Evolutionary conservation across 2,113 vertebrate genomes (phyloP).

Genomic region (Lethenteron camtschaticum): DNA sequence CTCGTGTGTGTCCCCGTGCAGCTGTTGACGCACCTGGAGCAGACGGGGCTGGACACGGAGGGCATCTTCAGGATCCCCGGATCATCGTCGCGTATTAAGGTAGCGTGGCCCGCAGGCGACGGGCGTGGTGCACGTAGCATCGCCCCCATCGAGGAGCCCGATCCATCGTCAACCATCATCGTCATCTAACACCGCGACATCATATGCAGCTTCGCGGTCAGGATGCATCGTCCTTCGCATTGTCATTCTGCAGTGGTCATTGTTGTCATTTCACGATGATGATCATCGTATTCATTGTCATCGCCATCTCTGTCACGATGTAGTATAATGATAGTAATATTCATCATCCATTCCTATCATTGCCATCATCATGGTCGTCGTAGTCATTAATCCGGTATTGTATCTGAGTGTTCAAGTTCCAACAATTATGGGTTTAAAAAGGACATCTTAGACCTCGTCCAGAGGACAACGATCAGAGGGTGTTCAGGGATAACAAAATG

Average conservation of each 20-base stretch:
- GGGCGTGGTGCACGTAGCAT: background rate
- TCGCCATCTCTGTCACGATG: too few species aligned
- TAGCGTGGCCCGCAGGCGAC: slow-evolving; percentile 13
- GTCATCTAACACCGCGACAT: background rate
- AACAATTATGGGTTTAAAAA: too few species aligned
- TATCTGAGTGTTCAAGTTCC: too few species aligned
- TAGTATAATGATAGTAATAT: too few species aligned
- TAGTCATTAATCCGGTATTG: too few species aligned
- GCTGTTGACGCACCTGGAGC: slow-evolving; percentile 64
- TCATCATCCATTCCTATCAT: too few species aligned
- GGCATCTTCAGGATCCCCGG: slow-evolving; percentile 79
- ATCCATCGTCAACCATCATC: background rate
- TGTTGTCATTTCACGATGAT: too few species aligned
- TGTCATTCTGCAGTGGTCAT: background rate
- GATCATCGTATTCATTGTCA: too few species aligned
- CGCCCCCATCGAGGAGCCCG: background rate
- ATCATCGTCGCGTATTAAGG: slow-evolving; percentile 58
- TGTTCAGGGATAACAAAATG: too few species aligned
- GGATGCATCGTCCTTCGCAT: background rate
- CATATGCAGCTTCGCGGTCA: background rate
- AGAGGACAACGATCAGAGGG: too few species aligned
- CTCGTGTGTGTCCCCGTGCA: slow-evolving; percentile 14
- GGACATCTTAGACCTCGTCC: too few species aligned
- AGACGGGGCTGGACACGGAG: slow-evolving; percentile 61
- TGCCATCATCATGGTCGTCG: too few species aligned